Base-by-base conservation (phyloP, 2,888 invertebrate genomes). In the Drosophila nigricruria region DNA sequence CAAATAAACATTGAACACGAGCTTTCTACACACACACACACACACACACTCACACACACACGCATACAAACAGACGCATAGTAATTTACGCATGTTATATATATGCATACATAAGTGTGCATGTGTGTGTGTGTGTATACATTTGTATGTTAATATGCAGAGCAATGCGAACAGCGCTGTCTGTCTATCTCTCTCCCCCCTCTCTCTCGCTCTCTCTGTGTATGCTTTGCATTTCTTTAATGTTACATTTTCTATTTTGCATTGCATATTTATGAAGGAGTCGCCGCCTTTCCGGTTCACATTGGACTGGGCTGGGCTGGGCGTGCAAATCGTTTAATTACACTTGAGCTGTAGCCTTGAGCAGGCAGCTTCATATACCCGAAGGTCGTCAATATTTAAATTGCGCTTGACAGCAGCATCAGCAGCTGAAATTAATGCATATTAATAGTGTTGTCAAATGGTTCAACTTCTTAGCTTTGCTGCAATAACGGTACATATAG, bases 271-370 rank as follows among this genome's bases (percentile, higher is more conserved):
- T 50, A 38, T 38, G 34, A 27, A 23, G 34, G 34, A 34, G 32
- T n/a, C n/a, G n/a, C 25, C 18, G 56, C 34, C 56, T 43, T 50
- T 59, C 34, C 56, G 59, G 34, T n/a, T 42, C n/a, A 27, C 36
- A 2, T 6, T 18, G 30, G 20, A 9, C 6, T 16, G 20, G 20
- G 16, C 6, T 16, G 30, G 30, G 0, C 1, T 20, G 54, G 50
- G 52, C 43, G 20, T 61, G 43, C 38, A 27, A 42, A 62, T 53
- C 54, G 59, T 79, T 79, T 67, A 56, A 68, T 40, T 59, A 50
- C 69, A 57, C 59, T 42, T 69, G 25, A 45, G 36, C 23, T 43
- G 38, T 16, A 59, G 59, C 59, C 59, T 64, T 64, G 40, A 58
- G n/a, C n/a, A 38, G 16, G 54, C 42, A 56, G 54, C 32, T 32